These are phyloP conservation scores for Apodemia duryi DNA, from an alignment of 2,888 invertebrate species.

Conservation along the genomic window DNA sequence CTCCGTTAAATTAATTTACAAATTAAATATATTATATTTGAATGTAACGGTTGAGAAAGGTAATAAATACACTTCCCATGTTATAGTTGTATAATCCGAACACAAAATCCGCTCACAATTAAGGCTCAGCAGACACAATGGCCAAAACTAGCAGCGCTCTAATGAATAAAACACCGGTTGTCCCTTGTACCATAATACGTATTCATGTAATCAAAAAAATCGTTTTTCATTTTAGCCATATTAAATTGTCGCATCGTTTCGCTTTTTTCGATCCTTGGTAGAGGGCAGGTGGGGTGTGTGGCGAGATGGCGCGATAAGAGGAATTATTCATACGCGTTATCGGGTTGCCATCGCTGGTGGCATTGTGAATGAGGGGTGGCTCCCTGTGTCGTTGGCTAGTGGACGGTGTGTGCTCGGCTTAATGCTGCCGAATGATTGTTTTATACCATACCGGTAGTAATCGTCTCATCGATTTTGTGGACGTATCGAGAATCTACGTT, in stretches of 20 bases:
- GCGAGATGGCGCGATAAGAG: conserved; percentile 76
- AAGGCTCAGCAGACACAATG: conserved; percentile 60
- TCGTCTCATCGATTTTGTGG: conserved; percentile 8
- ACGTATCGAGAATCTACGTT: neutral
- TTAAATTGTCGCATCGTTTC: conserved; percentile 41
- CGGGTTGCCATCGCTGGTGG: conserved; percentile 72
- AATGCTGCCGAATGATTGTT: conserved; percentile 67
- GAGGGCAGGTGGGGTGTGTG: conserved; percentile 77
- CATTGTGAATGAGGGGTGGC: conserved; percentile 76
- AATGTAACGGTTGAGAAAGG: neutral
- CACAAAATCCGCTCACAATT: conserved; percentile 64
- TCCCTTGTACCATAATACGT: conserved; percentile 50
- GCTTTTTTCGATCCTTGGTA: conserved; percentile 57
- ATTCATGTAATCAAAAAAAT: neutral
- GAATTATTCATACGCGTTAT: conserved; percentile 79
- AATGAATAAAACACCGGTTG: conserved; percentile 70
- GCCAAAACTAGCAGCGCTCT: conserved; percentile 68
- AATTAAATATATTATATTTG: neutral
- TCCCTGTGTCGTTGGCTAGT: conserved; percentile 51
- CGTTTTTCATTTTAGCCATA: conserved; percentile 19
- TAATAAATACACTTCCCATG: conserved; percentile 38
- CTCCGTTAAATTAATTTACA: conserved; percentile 42
- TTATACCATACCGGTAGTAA: conserved; percentile 36
- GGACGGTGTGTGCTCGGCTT: conserved; percentile 54
- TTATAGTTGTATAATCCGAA: neutral